Conservation (phyloP, 1,140 invertebrate genomes). For the Drosophila simulans region DNA sequence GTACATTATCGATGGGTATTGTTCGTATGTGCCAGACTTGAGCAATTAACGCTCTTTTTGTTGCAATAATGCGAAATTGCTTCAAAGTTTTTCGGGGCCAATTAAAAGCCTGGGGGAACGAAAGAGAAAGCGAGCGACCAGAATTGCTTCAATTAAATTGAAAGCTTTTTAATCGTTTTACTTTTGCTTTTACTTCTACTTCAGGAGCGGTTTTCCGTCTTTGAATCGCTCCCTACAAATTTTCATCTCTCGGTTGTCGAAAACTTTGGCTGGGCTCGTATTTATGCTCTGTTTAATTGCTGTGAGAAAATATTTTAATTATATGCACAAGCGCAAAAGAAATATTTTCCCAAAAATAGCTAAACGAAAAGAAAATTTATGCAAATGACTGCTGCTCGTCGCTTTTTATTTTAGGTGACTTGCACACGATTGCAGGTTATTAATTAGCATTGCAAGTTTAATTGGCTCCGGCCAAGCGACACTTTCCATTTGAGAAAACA, state of each 20-base stretch:
- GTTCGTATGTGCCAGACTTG: conserved; percentile 33
- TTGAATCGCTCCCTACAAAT: conserved; percentile 9
- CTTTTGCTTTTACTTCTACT: conserved; percentile 29
- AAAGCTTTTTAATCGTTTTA: conserved; percentile 51
- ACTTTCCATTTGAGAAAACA: conserved; percentile 47
- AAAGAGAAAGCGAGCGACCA: neutral
- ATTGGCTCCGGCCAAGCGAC: conserved; percentile 49
- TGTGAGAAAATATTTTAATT: conserved; percentile 51
- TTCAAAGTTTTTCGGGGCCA: conserved; percentile 35
- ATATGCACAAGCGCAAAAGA: conserved; percentile 30
- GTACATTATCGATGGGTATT: conserved; percentile 18
- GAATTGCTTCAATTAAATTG: conserved; percentile 56
- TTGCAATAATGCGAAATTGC: conserved; percentile 38
- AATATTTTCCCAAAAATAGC: conserved; percentile 40
- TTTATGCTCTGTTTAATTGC: conserved; percentile 62
- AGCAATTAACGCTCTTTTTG: conserved; percentile 39
- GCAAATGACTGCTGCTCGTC: conserved; percentile 29
- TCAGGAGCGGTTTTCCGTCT: conserved; percentile 30
- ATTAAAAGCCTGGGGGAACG: conserved; percentile 20
- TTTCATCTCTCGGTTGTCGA: conserved; percentile 12
- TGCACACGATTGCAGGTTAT: conserved; percentile 63
- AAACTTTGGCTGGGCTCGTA: conserved; percentile 25
- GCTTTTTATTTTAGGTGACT: conserved; percentile 22
- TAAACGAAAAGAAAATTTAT: conserved; percentile 35
- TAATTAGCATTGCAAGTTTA: conserved; percentile 74